Evolutionary conservation across 2,113 vertebrate genomes (phyloP).

Genomic region (mouse (Mus musculus)): GRCm39 chr8:28431001-28431500

Average conservation of each 20-base stretch:
- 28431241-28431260: not conserved
- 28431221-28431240: not conserved
- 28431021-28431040: not conserved
- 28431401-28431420: not conserved
- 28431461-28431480: no score
- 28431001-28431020: not conserved
- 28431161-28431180: not conserved
- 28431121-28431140: not conserved
- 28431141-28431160: not conserved
- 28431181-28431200: not conserved
- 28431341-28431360: not conserved
- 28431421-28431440: not conserved
- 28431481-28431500: not conserved
- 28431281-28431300: not conserved
- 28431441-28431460: not conserved
- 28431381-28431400: not conserved
- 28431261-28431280: not conserved
- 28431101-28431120: not conserved
- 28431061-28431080: not conserved
- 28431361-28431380: not conserved
- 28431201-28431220: not conserved
- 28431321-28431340: not conserved
- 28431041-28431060: not conserved
- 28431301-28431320: not conserved
- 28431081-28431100: not conserved